Conservation (phyloP, 2,113 vertebrate genomes). For the Rhynchopsitta pachyrhyncha region DNA sequence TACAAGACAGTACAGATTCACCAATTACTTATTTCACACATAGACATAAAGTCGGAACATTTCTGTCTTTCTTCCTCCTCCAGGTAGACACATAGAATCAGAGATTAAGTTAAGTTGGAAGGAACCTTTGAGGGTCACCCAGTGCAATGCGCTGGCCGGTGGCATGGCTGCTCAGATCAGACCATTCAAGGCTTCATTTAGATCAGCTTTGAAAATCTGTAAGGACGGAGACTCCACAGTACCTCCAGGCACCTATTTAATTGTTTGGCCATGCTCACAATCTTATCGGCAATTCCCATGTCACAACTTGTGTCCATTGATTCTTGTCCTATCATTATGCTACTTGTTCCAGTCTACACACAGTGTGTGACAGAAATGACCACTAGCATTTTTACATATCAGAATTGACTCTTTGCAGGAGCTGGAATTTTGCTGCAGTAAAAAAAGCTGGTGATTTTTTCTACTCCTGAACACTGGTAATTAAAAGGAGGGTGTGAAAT, state of each 20-base stretch:
- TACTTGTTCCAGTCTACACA: neutral
- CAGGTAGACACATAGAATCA: neutral
- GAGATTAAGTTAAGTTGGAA: neutral
- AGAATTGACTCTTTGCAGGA: neutral
- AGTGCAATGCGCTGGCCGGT: accelerated
- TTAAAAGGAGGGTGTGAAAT: neutral
- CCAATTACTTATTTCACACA: neutral
- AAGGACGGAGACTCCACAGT: neutral
- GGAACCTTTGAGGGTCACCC: neutral
- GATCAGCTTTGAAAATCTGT: neutral
- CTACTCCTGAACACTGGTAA: neutral
- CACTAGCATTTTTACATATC: neutral
- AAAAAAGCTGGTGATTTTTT: neutral
- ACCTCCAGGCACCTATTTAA: neutral
- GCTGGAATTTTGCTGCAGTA: neutral
- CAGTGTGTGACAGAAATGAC: neutral
- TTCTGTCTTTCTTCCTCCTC: neutral
- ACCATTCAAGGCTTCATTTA: neutral
- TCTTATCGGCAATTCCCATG: neutral
- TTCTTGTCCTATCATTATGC: neutral
- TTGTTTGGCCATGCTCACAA: neutral
- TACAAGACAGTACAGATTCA: neutral
- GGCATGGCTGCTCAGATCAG: neutral
- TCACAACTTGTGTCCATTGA: accelerated
- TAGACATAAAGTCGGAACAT: neutral